Conservation (phyloP, 2,113 vertebrate species). For the Deroptyus accipitrinus region DNA sequence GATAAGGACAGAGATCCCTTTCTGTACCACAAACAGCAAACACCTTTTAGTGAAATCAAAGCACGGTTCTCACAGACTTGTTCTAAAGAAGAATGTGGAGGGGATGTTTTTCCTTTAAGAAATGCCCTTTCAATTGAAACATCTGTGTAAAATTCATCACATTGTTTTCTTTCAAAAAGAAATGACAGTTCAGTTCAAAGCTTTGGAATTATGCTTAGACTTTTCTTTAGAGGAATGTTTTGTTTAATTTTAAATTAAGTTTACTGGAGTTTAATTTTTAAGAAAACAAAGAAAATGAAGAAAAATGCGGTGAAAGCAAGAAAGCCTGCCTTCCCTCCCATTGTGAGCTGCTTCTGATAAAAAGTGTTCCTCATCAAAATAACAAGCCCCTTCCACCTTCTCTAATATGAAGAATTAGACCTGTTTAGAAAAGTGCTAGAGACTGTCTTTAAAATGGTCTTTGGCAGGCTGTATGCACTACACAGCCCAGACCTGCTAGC, state of each 20-base stretch:
- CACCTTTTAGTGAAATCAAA: not conserved
- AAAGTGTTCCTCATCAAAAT: not conserved
- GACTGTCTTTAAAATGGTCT: not conserved
- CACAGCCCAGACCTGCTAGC: not conserved
- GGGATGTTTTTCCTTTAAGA: constrained; percentile 14
- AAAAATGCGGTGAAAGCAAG: constrained; percentile 20
- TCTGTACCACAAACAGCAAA: not conserved
- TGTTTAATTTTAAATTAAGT: constrained; percentile 37
- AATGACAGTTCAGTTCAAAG: constrained; percentile 44
- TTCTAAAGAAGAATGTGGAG: not conserved
- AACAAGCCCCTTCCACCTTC: not conserved
- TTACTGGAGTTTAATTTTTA: constrained; percentile 41
- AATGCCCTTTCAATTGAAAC: constrained; percentile 24
- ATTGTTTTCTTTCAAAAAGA: constrained; percentile 45
- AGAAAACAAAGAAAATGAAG: constrained; percentile 38
- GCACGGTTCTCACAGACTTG: not conserved
- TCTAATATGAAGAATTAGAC: not conserved
- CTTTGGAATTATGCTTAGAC: constrained; percentile 39
- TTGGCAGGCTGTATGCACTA: not conserved
- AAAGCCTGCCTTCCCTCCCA: not conserved
- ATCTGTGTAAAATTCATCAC: constrained; percentile 50
- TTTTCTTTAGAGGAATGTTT: constrained; percentile 15
- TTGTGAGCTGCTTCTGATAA: constrained; percentile 23
- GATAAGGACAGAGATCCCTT: not conserved
- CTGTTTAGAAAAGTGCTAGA: not conserved